These are phyloP conservation scores for Cyclophora albipunctata DNA, from an alignment of 2,888 invertebrate genomes.

Conservation along the genomic window DNA sequence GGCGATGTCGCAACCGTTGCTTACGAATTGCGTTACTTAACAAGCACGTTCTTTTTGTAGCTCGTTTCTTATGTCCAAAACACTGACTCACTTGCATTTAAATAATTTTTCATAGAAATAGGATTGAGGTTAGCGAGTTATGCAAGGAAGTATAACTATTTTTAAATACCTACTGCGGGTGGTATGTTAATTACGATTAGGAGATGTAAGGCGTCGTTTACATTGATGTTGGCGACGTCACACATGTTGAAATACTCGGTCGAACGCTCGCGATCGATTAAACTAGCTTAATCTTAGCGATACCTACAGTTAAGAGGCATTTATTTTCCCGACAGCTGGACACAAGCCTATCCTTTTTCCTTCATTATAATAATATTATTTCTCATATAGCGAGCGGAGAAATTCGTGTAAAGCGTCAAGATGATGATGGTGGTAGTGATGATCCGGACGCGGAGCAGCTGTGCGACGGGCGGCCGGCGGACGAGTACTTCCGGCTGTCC, in stretches of 20 bases:
- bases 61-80: slow-evolving; percentile 16
- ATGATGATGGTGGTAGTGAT: slow-evolving; percentile 78
- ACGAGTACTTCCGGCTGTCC: slow-evolving; percentile 92
- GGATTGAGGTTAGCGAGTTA: slow-evolving; percentile 5
- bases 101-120: slow-evolving; percentile 4
- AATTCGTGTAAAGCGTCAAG: slow-evolving; percentile 78
- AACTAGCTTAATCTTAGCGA: too few relatives aligned
- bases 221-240: too few relatives aligned
- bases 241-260: too few relatives aligned
- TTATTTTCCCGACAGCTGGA: background rate
- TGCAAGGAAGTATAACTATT: background rate
- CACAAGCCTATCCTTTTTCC: background rate
- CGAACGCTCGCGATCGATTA: too few relatives aligned
- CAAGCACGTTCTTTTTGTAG: slow-evolving; percentile 31
- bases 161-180: too few relatives aligned
- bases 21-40: slow-evolving; percentile 64
- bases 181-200: too few relatives aligned
- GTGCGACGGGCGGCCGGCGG: slow-evolving; percentile 90
- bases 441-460: slow-evolving; percentile 85
- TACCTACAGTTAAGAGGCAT: too few relatives aligned
- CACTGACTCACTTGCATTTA: slow-evolving; percentile 16
- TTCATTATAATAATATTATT: slow-evolving; percentile 7
- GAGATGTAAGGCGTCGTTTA: too few relatives aligned
- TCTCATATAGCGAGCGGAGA: slow-evolving; percentile 61
- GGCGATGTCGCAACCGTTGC: slow-evolving; percentile 59